Evolutionary conservation across 1,140 invertebrate genomes (phyloP).

Genomic region (Sitodiplosis mosellana): DNA sequence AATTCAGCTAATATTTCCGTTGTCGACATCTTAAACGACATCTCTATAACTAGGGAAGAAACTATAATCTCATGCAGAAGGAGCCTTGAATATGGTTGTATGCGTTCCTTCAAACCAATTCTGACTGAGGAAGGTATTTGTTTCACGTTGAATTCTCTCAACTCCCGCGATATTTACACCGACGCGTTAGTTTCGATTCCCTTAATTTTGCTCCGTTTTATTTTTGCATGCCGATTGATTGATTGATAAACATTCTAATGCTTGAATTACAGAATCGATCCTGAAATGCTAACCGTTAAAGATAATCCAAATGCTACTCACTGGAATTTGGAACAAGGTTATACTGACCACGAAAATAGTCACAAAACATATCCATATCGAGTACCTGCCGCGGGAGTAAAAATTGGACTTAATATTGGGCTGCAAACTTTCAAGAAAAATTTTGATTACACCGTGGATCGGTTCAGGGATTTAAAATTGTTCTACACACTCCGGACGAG

Average conservation of each 20-base stretch:
- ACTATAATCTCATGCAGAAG: slow-evolving; percentile 33
- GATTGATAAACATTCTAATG: no score
- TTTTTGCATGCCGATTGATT: no score
- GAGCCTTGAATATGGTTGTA: slow-evolving; percentile 27
- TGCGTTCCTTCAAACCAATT: slow-evolving; percentile 39
- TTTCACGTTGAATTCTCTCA: slow-evolving; percentile 47
- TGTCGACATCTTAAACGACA: no score
- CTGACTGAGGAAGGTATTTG: slow-evolving; percentile 50
- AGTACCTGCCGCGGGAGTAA: slow-evolving; percentile 35
- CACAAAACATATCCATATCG: slow-evolving; percentile 28
- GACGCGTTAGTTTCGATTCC: no score
- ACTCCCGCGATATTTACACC: slow-evolving; percentile 31
- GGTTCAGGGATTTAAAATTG: slow-evolving; percentile 46
- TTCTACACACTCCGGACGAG: slow-evolving; percentile 39
- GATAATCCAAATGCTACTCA: not conserved
- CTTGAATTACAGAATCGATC: not conserved
- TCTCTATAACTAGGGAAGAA: no score
- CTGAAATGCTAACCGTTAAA: not conserved
- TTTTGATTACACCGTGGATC: slow-evolving; percentile 46
- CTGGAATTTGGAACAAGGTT: slow-evolving; percentile 43
- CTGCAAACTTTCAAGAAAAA: slow-evolving; percentile 34
- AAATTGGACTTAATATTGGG: slow-evolving; percentile 37
- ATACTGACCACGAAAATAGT: slow-evolving; percentile 27
- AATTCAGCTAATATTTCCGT: no score
- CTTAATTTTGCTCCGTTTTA: slow-evolving; percentile 12